Conservation (phyloP, 2,797 vertebrate species). For the Anguilla megastoma region DNA sequence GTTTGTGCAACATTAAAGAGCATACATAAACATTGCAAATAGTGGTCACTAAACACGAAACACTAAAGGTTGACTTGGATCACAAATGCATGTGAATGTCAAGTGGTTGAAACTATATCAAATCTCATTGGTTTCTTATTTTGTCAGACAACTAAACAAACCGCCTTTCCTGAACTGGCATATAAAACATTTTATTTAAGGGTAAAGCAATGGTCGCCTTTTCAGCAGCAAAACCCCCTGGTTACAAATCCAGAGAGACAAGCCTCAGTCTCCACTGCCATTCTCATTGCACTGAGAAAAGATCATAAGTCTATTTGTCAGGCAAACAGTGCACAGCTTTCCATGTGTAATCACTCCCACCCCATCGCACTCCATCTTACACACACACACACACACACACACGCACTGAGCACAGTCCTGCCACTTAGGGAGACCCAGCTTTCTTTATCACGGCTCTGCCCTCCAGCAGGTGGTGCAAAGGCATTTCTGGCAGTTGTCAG, state of each 20-base stretch:
- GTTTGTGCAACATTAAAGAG: background rate
- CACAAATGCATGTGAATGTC: background rate
- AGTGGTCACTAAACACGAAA: background rate
- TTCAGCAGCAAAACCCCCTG: background rate
- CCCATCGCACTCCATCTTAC: background rate
- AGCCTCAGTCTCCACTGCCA: background rate
- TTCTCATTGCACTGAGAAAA: background rate
- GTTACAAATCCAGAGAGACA: constrained; percentile 1
- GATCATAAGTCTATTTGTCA: constrained; percentile 13
- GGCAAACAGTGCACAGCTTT: constrained; percentile 7
- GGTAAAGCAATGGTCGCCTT: background rate
- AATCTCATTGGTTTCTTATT: background rate
- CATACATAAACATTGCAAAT: background rate
- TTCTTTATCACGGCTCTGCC: background rate
- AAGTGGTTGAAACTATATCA: background rate
- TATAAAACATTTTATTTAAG: background rate
- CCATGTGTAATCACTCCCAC: background rate
- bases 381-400: background rate
- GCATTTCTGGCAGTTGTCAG: constrained; percentile 13
- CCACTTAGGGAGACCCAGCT: background rate
- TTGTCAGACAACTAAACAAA: background rate
- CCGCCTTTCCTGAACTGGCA: background rate
- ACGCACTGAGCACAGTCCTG: background rate
- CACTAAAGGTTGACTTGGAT: background rate
- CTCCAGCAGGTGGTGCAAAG: constrained; percentile 20